Conservation (phyloP, 2,888 invertebrate species). For the Drosophila austrosaltans region DNA sequence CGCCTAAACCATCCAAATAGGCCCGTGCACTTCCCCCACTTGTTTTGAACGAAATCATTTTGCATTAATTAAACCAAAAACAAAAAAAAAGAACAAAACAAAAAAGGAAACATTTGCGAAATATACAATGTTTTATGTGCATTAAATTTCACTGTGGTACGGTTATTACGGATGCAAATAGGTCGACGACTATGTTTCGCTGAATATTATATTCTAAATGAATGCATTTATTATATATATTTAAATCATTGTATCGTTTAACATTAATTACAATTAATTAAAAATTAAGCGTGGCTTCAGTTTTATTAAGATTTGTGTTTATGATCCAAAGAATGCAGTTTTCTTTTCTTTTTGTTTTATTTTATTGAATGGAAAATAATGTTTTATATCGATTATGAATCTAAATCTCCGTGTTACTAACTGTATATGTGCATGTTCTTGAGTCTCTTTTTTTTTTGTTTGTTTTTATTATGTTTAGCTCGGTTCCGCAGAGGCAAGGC, state of each 20-base stretch:
- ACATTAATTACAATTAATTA: constrained; percentile 75
- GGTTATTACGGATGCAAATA: constrained; percentile 5
- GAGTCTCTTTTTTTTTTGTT: constrained; percentile 18
- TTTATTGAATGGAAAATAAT: constrained; percentile 64
- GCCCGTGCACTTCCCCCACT: background rate
- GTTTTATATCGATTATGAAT: constrained; percentile 14
- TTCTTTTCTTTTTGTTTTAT: constrained; percentile 47
- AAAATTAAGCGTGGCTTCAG: constrained; percentile 76
- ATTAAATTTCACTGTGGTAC: constrained; percentile 3
- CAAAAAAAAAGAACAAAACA: background rate
- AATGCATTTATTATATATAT: constrained; percentile 61
- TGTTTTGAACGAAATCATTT: constrained; percentile 8
- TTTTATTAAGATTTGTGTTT: constrained; percentile 51
- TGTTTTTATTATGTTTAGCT: background rate
- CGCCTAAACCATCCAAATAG: background rate
- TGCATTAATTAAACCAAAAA: background rate
- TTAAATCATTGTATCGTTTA: constrained; percentile 70
- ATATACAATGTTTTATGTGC: constrained; percentile 11
- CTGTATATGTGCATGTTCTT: constrained; percentile 49
- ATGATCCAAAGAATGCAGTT: constrained; percentile 60
- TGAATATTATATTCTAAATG: constrained; percentile 28
- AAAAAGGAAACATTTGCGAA: constrained; percentile 4
- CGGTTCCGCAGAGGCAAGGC: background rate
- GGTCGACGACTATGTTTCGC: background rate
- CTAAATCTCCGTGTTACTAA: constrained; percentile 28